These are phyloP conservation scores for Drosophila bipectinata DNA, from an alignment of 1,140 invertebrate genomes.

Conservation along the genomic window DNA sequence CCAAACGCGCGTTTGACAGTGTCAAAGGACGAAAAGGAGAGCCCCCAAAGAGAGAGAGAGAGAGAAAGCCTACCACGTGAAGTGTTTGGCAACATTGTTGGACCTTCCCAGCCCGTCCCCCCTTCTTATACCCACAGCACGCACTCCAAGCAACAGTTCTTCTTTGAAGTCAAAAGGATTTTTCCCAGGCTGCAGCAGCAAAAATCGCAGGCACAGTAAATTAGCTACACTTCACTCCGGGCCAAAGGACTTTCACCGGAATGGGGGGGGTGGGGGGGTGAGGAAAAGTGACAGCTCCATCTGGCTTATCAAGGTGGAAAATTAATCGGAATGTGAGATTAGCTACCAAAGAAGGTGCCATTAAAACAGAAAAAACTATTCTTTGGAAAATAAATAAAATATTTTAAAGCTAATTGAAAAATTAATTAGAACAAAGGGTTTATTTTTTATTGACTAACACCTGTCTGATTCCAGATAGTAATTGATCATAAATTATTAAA, in stretches of 20 bases:
- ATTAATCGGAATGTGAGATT: not conserved
- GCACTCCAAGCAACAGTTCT: slow-evolving; percentile 80
- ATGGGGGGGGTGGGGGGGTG: not conserved
- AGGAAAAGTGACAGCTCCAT: slow-evolving; percentile 37
- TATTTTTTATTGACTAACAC: too few relatives aligned
- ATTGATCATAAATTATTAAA: not conserved
- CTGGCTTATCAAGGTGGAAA: slow-evolving; percentile 46
- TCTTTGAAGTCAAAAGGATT: slow-evolving; percentile 78
- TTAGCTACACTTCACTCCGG: slow-evolving; percentile 66
- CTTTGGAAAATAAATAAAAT: not conserved
- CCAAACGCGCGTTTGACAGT: slow-evolving; percentile 63
- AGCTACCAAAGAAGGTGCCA: not conserved
- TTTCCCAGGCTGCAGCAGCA: slow-evolving; percentile 27
- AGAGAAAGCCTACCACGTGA: slow-evolving; percentile 66
- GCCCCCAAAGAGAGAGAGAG: slow-evolving; percentile 20
- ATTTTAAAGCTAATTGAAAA: not conserved
- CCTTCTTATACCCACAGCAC: slow-evolving; percentile 2
- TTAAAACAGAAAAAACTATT: not conserved
- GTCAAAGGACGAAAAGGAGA: slow-evolving; percentile 55
- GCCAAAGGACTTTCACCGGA: slow-evolving; percentile 5
- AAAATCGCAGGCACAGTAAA: slow-evolving; percentile 58
- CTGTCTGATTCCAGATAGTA: too few relatives aligned
- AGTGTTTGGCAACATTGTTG: slow-evolving; percentile 74
- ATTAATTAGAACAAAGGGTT: not conserved
- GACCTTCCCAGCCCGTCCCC: slow-evolving; percentile 11